Evolutionary conservation across 1,140 invertebrate genomes (phyloP).

Genomic region (Dendroctonus valens): DNA sequence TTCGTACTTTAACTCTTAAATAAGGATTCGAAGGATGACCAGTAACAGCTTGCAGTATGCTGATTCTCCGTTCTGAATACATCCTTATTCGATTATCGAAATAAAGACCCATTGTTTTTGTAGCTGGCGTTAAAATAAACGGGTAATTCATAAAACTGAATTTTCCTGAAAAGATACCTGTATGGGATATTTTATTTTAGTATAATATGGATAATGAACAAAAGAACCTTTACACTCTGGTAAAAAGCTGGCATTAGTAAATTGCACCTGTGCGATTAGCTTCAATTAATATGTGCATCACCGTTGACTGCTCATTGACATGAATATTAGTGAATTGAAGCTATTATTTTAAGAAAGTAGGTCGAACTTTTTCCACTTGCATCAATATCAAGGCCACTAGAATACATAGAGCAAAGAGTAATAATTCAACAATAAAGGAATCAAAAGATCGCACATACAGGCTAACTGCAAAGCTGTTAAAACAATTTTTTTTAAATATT

Average conservation of each 20-base stretch:
- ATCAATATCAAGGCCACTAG: too few species aligned
- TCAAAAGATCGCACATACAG: too few species aligned
- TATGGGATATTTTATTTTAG: neutral
- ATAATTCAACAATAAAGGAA: too few species aligned
- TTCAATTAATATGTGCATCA: neutral
- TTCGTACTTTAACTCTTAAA: constrained; percentile 75
- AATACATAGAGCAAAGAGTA: too few species aligned
- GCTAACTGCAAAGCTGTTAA: too few species aligned
- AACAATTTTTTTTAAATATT: too few species aligned
- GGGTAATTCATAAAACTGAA: constrained; percentile 92
- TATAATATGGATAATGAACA: neutral
- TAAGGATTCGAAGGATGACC: constrained; percentile 82
- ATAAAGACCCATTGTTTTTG: constrained; percentile 86
- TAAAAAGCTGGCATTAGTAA: too few species aligned
- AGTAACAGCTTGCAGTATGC: constrained; percentile 71
- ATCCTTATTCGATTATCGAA: constrained; percentile 94
- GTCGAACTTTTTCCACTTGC: too few species aligned
- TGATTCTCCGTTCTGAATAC: constrained; percentile 86
- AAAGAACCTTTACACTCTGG: too few species aligned
- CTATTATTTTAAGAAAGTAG: too few species aligned
- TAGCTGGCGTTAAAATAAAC: constrained; percentile 89
- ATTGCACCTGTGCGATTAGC: too few species aligned
- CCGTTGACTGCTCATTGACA: neutral
- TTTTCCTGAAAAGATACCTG: constrained; percentile 55
- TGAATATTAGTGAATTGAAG: neutral